These are phyloP conservation scores for Escarpia spicata DNA, from an alignment of 2,888 invertebrate species.

Conservation along the genomic window DNA sequence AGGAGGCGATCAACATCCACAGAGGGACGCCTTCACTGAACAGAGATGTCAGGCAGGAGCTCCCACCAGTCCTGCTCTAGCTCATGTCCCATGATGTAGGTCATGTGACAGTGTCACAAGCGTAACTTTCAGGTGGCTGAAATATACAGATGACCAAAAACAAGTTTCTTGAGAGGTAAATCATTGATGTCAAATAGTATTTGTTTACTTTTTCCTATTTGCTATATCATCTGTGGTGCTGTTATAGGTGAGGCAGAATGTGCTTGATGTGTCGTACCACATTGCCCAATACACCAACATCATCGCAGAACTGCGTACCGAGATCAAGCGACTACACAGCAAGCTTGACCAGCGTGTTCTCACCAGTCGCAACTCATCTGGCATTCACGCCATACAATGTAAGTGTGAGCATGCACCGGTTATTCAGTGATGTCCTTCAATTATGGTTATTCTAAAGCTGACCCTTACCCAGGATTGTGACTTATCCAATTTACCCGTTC, in stretches of 20 bases:
- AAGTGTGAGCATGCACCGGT: background rate
- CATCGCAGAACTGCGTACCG: constrained; percentile 83
- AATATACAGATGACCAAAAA: too few species aligned
- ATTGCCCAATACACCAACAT: constrained; percentile 86
- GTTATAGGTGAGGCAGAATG: constrained; percentile 73
- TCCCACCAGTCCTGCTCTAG: too few species aligned
- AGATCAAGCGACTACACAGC: constrained; percentile 71
- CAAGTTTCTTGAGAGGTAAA: too few species aligned
- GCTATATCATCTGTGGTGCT: background rate
- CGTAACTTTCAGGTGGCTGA: too few species aligned
- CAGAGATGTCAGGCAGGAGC: too few species aligned
- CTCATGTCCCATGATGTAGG: too few species aligned
- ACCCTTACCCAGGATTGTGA: background rate
- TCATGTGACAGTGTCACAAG: too few species aligned
- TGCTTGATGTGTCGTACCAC: constrained; percentile 78
- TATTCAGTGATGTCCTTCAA: background rate
- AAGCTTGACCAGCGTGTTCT: constrained; percentile 46
- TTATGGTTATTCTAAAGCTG: background rate
- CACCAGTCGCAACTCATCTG: constrained; percentile 32
- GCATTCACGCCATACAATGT: constrained; percentile 37
- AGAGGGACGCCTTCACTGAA: too few species aligned
- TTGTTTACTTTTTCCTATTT: background rate
- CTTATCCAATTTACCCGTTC: too few species aligned
- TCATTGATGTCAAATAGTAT: background rate
- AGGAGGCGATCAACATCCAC: too few species aligned